Evolutionary conservation across 2,797 vertebrate species (phyloP).

Genomic region (Euphonia xanthogaster): DNA sequence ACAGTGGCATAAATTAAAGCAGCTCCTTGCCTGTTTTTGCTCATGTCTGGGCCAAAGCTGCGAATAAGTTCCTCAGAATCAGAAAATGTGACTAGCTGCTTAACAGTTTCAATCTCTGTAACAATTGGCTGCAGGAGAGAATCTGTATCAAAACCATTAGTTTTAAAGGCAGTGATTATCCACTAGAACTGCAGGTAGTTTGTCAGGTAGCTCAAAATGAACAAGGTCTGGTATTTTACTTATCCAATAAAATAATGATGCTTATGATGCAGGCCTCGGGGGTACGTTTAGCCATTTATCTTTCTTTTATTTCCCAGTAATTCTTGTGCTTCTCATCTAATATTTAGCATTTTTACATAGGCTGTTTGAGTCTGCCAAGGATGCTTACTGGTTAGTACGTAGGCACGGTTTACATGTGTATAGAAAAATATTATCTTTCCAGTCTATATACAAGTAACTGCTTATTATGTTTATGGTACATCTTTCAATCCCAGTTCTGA

Average conservation of each 20-base stretch:
- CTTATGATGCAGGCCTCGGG: background rate
- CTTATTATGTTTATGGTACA: background rate
- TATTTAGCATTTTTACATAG: background rate
- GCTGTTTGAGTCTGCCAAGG: background rate
- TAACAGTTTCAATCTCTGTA: background rate
- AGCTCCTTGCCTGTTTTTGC: constrained; percentile 1
- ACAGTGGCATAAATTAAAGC: constrained; percentile 52
- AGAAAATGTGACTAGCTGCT: constrained; percentile 19
- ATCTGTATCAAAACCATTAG: background rate
- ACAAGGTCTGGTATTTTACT: background rate
- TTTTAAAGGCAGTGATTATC: background rate
- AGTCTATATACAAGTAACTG: background rate
- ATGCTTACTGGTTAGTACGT: background rate
- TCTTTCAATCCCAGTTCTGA: background rate
- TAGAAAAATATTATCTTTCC: background rate
- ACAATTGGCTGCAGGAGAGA: background rate
- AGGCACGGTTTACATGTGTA: background rate
- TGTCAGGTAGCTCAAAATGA: background rate
- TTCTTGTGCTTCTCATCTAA: background rate
- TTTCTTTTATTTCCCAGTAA: background rate
- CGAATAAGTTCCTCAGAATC: constrained; percentile 17
- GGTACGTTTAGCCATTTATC: background rate
- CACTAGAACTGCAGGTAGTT: background rate
- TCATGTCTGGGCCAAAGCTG: constrained; percentile 7
- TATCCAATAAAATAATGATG: background rate